Base-by-base conservation (phyloP, 2,888 invertebrate species). In the Euplagia quadripunctaria region DNA sequence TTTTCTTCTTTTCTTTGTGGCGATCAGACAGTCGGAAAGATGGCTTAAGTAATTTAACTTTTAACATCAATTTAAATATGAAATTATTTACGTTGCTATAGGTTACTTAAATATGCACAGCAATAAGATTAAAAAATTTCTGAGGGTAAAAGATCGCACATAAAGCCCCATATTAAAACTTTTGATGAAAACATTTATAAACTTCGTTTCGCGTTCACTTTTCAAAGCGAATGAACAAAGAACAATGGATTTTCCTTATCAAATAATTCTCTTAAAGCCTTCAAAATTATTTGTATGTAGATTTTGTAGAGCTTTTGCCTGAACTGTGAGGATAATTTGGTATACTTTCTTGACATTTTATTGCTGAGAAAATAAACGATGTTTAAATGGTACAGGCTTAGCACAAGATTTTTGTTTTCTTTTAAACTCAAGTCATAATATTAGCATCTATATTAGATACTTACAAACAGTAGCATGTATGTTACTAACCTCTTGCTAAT, bases 191-290 rank as follows among this genome's bases (percentile, higher is more conserved):
- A 70, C 64, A 42, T 64, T 70, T 64, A 42, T 52, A 51, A 70
- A 52, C n/a, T 70, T 70, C 51, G 41, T 43, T 69, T 61, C 41
- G 58, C 42, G 55, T 68, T 61, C 58, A 69, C 61, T 69, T 69
- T 63, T 43, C 49, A 49, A 66, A 66, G 49, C 49, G 51, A n/a
- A 68, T 17, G 51, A 31, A 64, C 51, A 52, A 64, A 52, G 70
- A 46, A 63, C 63, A 69, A 61, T n/a, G 63, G 41, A 41, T 64
- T 70, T 70, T 70, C 64, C 52, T 64, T 70, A 64, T 42, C n/a
- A 70, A 64, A 64, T 64, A 64, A 70, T 70, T 70, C 51, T 70
- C 70, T 64, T n/a, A 52, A 64, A 14, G 20, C 12, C n/a, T 63
- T 70, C 41, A 42, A 49, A 49, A 63, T 69, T 41, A 63, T 69